phyloP scores from a whole-genome alignment of 2,888 invertebrate genomes.

The Cyclophora punctaria region DNA sequence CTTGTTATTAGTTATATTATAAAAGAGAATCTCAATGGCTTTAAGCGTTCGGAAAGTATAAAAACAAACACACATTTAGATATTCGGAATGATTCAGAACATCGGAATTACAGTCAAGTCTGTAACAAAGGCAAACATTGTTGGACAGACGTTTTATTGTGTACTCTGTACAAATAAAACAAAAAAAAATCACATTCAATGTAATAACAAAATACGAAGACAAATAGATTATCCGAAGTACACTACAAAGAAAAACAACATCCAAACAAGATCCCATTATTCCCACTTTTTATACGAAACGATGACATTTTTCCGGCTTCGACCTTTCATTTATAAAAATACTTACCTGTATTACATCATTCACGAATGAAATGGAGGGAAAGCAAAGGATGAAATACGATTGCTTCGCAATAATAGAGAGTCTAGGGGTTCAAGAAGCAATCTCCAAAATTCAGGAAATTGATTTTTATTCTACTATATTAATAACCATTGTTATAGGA shows the following conservation, averaged over 20 bases:
- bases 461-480: slow-evolving; percentile 9
- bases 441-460: slow-evolving; percentile 16
- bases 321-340: slow-evolving; percentile 22
- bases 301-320: slow-evolving; percentile 21
- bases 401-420: slow-evolving; percentile 20
- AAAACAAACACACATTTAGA: too few species aligned
- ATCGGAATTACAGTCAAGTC: too few species aligned
- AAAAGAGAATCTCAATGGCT: too few species aligned
- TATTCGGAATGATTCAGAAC: too few species aligned
- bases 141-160: too few species aligned
- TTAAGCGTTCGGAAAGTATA: too few species aligned
- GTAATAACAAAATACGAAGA: slow-evolving; percentile 9
- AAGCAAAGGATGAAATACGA: slow-evolving; percentile 23
- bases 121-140: too few species aligned
- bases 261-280: slow-evolving; percentile 19
- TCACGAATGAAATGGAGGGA: slow-evolving; percentile 16
- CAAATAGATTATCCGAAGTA: slow-evolving; percentile 3
- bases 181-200: too few species aligned
- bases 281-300: slow-evolving; percentile 20
- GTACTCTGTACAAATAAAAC: too few species aligned
- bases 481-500: too few species aligned
- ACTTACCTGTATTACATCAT: slow-evolving; percentile 21
- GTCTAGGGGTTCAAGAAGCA: slow-evolving; percentile 18
- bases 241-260: slow-evolving; percentile 6
- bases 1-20: too few species aligned